Evolutionary conservation across 2,888 invertebrate species (phyloP).

Genomic region (Exephanes ischioxanthus): DNA sequence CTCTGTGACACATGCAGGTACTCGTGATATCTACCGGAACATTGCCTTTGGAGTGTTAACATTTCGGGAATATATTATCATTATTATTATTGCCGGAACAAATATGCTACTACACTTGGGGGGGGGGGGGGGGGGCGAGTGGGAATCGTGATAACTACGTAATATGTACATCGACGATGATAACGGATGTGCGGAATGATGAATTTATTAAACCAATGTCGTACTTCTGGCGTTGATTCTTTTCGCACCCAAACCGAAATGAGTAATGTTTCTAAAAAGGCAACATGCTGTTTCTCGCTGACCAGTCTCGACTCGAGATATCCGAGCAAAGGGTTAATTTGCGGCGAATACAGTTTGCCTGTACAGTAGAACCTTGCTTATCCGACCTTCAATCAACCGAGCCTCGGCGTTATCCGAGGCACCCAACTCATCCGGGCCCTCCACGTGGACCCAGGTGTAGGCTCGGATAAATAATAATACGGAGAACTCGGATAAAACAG

Average conservation of each 20-base stretch:
- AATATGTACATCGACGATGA: constrained; percentile 15
- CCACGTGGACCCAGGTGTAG: too few species aligned
- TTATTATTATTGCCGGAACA: constrained; percentile 18
- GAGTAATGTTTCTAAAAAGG: neutral
- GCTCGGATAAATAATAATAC: too few species aligned
- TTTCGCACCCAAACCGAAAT: neutral
- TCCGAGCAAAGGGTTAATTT: constrained; percentile 12
- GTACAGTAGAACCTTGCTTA: too few species aligned
- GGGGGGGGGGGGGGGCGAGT: neutral
- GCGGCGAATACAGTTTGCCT: neutral
- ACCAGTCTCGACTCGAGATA: neutral
- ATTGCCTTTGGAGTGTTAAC: constrained; percentile 59
- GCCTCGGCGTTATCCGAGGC: too few species aligned
- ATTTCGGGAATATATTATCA: constrained; percentile 33
- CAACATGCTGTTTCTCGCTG: constrained; percentile 10
- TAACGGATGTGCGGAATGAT: neutral
- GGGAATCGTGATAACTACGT: constrained; percentile 1
- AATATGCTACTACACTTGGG: constrained; percentile 15
- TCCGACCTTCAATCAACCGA: too few species aligned
- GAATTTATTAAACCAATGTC: constrained; percentile 1
- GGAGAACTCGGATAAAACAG: too few species aligned
- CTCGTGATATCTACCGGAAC: constrained; percentile 72
- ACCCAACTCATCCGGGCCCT: too few species aligned
- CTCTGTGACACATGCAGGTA: constrained; percentile 85
- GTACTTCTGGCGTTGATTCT: neutral